Evolutionary conservation across 2,797 vertebrate genomes (phyloP).

Genomic region (Lacerta viridis): DNA sequence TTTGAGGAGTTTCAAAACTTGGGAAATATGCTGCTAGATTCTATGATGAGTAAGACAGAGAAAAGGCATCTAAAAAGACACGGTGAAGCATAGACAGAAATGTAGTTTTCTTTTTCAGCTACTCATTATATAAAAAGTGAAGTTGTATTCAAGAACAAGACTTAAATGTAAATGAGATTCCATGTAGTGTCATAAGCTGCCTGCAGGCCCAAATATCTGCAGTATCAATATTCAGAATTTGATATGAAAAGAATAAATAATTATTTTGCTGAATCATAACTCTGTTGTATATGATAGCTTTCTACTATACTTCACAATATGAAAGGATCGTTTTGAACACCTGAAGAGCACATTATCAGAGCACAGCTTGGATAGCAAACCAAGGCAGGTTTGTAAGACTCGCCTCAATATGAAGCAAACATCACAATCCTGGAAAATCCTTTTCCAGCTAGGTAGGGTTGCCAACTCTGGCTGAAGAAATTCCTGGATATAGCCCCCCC

Average conservation of each 20-base stretch:
- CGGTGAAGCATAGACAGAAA: conserved; percentile 57
- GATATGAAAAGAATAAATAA: conserved; percentile 19
- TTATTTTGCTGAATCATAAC: conserved; percentile 45
- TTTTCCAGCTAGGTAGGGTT: background rate
- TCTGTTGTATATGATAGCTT: background rate
- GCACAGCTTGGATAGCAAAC: background rate
- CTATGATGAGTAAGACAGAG: conserved; percentile 46
- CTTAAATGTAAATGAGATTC: conserved; percentile 54
- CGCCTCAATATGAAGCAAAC: background rate
- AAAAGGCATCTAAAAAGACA: conserved; percentile 46
- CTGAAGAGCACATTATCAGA: background rate
- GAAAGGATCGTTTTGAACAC: background rate
- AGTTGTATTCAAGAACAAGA: conserved; percentile 44
- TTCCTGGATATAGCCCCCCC: too few species aligned
- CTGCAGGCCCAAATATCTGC: conserved; percentile 15
- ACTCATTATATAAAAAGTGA: conserved; percentile 43
- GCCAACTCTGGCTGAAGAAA: too few species aligned
- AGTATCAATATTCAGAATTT: conserved; percentile 15
- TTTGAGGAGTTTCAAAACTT: conserved; percentile 56
- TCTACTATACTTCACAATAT: background rate
- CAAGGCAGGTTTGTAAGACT: background rate
- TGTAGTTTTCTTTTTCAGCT: conserved; percentile 48
- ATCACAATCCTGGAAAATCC: background rate
- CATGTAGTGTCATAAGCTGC: conserved; percentile 29
- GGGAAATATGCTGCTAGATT: conserved; percentile 22